Conservation (phyloP, 2,888 invertebrate species). For the Smittia aterrima region DNA sequence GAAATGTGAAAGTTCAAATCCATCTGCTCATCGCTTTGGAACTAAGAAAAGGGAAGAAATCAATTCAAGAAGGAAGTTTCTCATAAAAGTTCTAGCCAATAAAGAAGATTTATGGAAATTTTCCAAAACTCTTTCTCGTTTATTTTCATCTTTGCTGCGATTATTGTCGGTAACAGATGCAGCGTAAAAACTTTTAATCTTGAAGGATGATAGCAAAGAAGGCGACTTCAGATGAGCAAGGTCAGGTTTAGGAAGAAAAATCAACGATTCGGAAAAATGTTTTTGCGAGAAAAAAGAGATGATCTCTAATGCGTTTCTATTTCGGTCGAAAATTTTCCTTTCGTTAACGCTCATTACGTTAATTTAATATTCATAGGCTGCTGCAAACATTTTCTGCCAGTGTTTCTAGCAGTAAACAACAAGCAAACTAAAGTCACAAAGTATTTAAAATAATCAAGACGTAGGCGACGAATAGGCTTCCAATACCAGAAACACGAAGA, state of each 20-base stretch:
- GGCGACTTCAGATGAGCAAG: neutral
- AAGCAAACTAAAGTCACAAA: no score
- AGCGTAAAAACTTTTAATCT: neutral
- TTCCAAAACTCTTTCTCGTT: neutral
- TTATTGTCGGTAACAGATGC: constrained; percentile 7
- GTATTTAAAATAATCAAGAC: no score
- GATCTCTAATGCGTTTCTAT: neutral
- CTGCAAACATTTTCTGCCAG: no score
- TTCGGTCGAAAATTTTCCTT: neutral
- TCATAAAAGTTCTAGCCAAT: neutral
- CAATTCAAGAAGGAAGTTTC: neutral
- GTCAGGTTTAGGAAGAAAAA: neutral
- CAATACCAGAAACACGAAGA: no score
- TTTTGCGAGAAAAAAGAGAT: neutral
- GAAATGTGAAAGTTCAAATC: no score
- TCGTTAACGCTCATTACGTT: no score
- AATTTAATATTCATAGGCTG: no score
- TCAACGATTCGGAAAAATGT: neutral
- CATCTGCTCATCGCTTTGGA: no score
- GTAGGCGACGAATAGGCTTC: no score
- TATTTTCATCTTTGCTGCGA: neutral
- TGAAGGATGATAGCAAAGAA: neutral
- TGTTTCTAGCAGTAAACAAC: no score
- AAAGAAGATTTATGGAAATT: constrained; percentile 1
- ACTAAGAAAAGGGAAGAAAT: neutral